Conservation (phyloP, 2,113 vertebrate genomes). For the Epinephelus cyanopodus region DNA sequence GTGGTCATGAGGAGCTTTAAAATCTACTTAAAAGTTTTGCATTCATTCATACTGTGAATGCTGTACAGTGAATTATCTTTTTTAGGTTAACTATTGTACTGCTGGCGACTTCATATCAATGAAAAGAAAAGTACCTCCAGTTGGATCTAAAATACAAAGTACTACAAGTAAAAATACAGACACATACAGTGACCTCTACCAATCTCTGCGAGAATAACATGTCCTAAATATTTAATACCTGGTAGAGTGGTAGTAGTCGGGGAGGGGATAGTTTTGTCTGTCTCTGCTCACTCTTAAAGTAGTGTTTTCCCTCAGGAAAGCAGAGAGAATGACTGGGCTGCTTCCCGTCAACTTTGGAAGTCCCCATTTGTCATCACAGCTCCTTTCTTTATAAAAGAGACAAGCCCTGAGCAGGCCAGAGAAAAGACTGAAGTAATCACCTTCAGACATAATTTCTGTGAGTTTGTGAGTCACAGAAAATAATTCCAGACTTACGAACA, state of each 20-base stretch:
- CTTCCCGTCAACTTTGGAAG: constrained; percentile 67
- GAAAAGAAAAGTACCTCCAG: background rate
- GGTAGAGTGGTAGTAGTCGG: constrained; percentile 28
- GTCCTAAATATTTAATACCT: constrained; percentile 55
- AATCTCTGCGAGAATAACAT: constrained; percentile 38
- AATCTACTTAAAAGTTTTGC: background rate
- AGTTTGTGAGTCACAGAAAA: constrained; percentile 3
- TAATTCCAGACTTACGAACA: background rate
- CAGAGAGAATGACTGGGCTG: constrained; percentile 53
- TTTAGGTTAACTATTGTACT: background rate
- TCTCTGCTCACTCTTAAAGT: constrained; percentile 36
- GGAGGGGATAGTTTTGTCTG: constrained; percentile 46
- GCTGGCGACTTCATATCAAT: constrained; percentile 5
- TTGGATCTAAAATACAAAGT: constrained; percentile 13
- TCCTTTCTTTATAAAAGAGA: constrained; percentile 34
- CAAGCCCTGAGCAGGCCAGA: constrained; percentile 12
- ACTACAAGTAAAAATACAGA: background rate
- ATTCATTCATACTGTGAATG: background rate
- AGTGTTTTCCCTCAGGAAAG: constrained; percentile 46
- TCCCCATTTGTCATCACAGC: constrained; percentile 63
- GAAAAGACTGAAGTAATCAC: constrained; percentile 21
- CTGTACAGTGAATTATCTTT: background rate
- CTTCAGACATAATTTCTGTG: constrained; percentile 32
- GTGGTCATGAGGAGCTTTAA: background rate
- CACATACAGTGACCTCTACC: constrained; percentile 43